Base-by-base conservation (phyloP, 2,113 vertebrate genomes). In the Falcunculus frontatus region DNA sequence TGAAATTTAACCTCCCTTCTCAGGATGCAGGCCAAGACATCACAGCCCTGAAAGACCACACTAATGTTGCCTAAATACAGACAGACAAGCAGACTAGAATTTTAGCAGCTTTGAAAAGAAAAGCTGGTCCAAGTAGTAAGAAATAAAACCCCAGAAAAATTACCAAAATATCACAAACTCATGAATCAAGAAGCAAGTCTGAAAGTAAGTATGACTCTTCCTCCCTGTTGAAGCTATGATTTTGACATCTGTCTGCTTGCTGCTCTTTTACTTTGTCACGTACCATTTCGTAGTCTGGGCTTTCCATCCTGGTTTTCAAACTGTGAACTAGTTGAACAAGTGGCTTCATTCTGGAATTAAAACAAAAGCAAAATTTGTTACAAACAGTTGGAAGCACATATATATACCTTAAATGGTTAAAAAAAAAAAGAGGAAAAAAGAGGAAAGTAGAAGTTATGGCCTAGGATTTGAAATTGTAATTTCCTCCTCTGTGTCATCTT, bases 211-310 rank as follows among this genome's bases (percentile, higher is more conserved):
- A 47, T 33, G 39, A 46, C 18, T 69, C 35, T 56, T 16, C 26
- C 19, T 69, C 17, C 25, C 14, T 50, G 9, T 4, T 22, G 33
- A 73, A 79, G 29, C 44, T 68, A 69, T 29, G 17, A 10, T 77
- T 95, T 88, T 93, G 57, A 73, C 79, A 94, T 59, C 14, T 50
- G 52, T 41, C 27, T 69, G 30, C 69, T 89, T 93, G 65, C 55
- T 84, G 12, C 22, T 78, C 23, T 49, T 81, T 69, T 47, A 63
- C 15, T 39, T 57, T 60, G 62, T 30, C 41, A 93, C 96, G 15
- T 92, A 97, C 96, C 99, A 99, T 99, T 98, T 99, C 99, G 20
- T 99, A 99, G 95, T 99, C 99, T 3, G 99, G 99, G 13, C 95
- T 97, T 56, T 98, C 96, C 93, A 98, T 98, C 73, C 98, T 98